Evolutionary conservation across 35 echinoderm and acorn worm genomes (phyloP).

Genomic region (Apostichopus japonicus): DNA sequence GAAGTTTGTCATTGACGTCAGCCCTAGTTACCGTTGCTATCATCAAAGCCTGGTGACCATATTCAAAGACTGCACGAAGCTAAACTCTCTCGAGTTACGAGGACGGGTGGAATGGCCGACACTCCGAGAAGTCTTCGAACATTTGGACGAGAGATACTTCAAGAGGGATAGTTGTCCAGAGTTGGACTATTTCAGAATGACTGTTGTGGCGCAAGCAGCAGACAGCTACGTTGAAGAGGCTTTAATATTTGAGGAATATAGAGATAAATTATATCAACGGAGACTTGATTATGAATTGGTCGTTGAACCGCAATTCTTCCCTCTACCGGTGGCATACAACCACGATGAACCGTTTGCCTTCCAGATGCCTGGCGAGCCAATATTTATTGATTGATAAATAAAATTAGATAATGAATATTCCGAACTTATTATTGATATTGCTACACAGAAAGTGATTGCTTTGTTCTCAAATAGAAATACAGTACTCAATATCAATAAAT

Average conservation of each 20-base stretch:
- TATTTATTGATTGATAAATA: neutral
- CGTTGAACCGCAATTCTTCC: conserved; percentile 80
- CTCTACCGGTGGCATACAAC: conserved; percentile 59
- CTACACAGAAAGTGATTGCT: neutral
- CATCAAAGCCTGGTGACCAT: conserved; percentile 57
- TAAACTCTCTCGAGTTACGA: conserved; percentile 61
- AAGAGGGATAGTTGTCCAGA: conserved; percentile 41
- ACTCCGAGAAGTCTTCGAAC: conserved; percentile 77
- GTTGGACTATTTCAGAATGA: conserved; percentile 66
- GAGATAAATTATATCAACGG: conserved; percentile 39
- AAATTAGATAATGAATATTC: neutral
- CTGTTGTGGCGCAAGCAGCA: conserved; percentile 27
- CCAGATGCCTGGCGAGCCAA: neutral
- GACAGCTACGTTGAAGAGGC: conserved; percentile 72
- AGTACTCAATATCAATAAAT: neutral
- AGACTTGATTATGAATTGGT: conserved; percentile 73
- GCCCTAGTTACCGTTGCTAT: conserved; percentile 74
- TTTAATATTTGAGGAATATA: conserved; percentile 74
- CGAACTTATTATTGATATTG: neutral
- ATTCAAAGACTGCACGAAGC: conserved; percentile 60
- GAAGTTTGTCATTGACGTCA: conserved; percentile 75
- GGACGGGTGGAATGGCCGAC: conserved; percentile 70
- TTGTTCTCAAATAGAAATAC: neutral
- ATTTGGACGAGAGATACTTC: conserved; percentile 64
- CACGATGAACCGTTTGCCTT: conserved; percentile 17